Evolutionary conservation across 1,140 invertebrate species (phyloP), one percentile per base, ranked within the genome.

Genomic region (Eciton burchellii): DNA sequence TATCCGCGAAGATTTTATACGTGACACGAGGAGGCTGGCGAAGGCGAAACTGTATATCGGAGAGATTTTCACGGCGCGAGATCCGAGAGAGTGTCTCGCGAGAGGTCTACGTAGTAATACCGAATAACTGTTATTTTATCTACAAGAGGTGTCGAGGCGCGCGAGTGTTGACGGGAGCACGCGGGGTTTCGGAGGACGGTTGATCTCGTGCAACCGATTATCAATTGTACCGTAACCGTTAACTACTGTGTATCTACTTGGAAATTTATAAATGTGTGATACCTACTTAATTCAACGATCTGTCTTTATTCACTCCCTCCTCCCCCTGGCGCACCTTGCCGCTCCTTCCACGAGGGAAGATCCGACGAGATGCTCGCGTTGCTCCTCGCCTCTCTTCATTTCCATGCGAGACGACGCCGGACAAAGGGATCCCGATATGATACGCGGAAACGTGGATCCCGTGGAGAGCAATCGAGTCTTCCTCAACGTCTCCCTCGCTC

Each of bases 261-360:
- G 81, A 82, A 81, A 83, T 83, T 83, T 83, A 83, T 83, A 83
- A 83, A 83, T 83, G 82, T 83, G 73, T 81, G 82, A 83, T 83
- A 83, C 41, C 74, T 66, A 81, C 73, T 70, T 49, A 81, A 81
- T 29, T 76, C 12, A 54, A 49, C 81, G 57, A 76, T 49, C 60
- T 35, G 79, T 74, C 35, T 81, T 81, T 43, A 73, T 81, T 81
- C 54, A 49, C 57, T 45, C 29, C 41, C 56, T 54, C 70, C 29
- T n/a, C 45, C 57, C 14, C 49, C 16, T n/a, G n/a, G 76, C 45
- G n/a, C 26, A 66, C 5, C 43, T 60, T 45, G 45, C 26, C 43
- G 9, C 43, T 59, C 45, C 41, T n/a, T n/a, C n/a, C n/a, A n/a
- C n/a, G n/a, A n/a, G n/a, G n/a, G n/a, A n/a, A n/a, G n/a, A n/a